Evolutionary conservation across 2,888 invertebrate species (phyloP), one percentile per base, ranked within the genome.

Genomic region (Anthophora plumipes): DNA sequence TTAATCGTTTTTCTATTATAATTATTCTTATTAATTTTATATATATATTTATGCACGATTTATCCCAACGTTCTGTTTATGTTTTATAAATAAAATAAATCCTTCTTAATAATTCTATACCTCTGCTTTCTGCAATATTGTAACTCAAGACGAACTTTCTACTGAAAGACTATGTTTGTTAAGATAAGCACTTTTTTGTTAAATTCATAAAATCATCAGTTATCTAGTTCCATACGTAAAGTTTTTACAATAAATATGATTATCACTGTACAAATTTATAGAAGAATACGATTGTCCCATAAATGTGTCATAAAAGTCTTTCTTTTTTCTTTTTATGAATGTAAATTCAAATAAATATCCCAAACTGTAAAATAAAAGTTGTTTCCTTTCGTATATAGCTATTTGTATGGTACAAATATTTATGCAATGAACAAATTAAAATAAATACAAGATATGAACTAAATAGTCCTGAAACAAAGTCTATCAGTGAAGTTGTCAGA

Each of bases 71-170:
- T 88, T 83, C 83, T 84, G 80, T 83, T 81, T 88, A 85, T 84
- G 85, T 83, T 84, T 86, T 83, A 88, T 90, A 91, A 91, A 92
- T 91, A 92, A 90, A 91, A 91, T 92, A 91, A 91, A 91, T 91
- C 88, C 83, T 89, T 89, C 88, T 85, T 88, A 88, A 88, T 86
- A 88, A 85, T 87, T 83, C 85, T 88, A 88, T 88, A 88, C 84
- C 87, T 86, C 88, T 89, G 87, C 86, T 82, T 82, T 87, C 82
- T 84, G 80, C 82, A 85, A 87, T 88, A 82, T 84, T 76, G 77
- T 84, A 82, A 85, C 84, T 83, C 84, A 79, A 69, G 88, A 87
- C 85, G 83, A 87, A 88, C 80, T 76, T 85, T 70, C 72, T 77
- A 88, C 89, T 83, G 89, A 91, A 85, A 89, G 90, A 91, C 90